These are phyloP conservation scores for Drepana arcuata DNA, from an alignment of 1,140 invertebrate species.

Conservation along the genomic window DNA sequence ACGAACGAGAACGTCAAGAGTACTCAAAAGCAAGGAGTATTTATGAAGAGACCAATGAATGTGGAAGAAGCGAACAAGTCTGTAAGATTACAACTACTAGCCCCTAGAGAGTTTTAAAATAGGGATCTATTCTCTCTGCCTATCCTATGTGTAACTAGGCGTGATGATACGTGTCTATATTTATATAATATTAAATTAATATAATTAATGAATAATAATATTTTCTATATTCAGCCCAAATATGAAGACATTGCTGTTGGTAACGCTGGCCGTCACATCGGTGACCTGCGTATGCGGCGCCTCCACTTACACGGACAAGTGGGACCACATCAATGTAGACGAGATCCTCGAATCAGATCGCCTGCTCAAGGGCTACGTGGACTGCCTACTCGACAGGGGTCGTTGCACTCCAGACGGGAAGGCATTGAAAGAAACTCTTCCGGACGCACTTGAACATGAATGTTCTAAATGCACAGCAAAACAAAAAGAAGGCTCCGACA, in stretches of 20 bases:
- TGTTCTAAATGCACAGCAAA: slow-evolving; percentile 79
- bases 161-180: too few species aligned
- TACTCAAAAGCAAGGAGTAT: too few species aligned
- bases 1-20: too few species aligned
- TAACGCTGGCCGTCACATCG: slow-evolving; percentile 36
- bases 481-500: slow-evolving; percentile 74
- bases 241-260: slow-evolving; percentile 46
- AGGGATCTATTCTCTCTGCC: too few species aligned
- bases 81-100: too few species aligned
- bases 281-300: slow-evolving; percentile 47
- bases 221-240: slow-evolving; percentile 28
- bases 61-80: too few species aligned
- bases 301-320: slow-evolving; percentile 80
- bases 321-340: slow-evolving; percentile 82
- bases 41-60: too few species aligned
- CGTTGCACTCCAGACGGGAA: slow-evolving; percentile 80
- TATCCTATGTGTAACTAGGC: too few species aligned
- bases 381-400: slow-evolving; percentile 80
- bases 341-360: slow-evolving; percentile 80
- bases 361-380: slow-evolving; percentile 78
- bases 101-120: too few species aligned
- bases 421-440: slow-evolving; percentile 80
- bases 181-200: too few species aligned
- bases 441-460: slow-evolving; percentile 77
- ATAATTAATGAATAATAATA: too few species aligned